Evolutionary conservation across 2,797 vertebrate genomes (phyloP), one percentile per base, ranked within the genome.

Genomic region (Pagetopsis macropterus): DNA sequence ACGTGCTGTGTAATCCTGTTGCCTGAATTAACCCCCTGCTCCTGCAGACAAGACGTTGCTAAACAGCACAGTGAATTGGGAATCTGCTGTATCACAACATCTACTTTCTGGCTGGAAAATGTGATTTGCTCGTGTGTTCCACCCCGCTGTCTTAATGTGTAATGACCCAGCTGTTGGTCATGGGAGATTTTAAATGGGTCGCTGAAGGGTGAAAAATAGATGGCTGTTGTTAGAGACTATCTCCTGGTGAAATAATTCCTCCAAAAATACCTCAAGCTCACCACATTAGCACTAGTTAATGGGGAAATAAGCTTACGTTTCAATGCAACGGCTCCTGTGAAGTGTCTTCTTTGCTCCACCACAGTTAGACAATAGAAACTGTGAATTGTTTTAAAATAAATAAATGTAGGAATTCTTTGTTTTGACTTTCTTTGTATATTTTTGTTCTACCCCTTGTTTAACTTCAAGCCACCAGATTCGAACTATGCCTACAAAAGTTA

Each of bases 1-100:
- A 78, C 70, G 41, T 83, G 82, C 69, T 77, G 82, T 37, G 78
- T 88, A 84, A 84, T 88, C 79, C 84, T 70, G 75, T 85, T 69
- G 74, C 73, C 70, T 85, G 72, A 78, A 78, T 81, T 71, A 80
- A 78, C 79, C 83, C 64, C 63, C 79, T 21, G 57, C 78, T 79
- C 59, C 0, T 21, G 41, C 71, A 73, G 75, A 79, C 60, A 51
- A 82, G 79, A 75, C 59, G 21, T 65, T 58, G 63, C 69, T 79
- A 40, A 81, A 76, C 68, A 76, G 76, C 60, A 45, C 54, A 19
- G 58, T 52, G 27, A 64, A 68, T 62, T 5, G 63, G 61, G 75
- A 83, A 76, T 62, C 50, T 70, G 74, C 61, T 65, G 40, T 23
- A 61, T 52, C 68, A 55, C 51, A 60, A 13, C 68, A 27, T 81